Evolutionary conservation across 2,888 invertebrate genomes (phyloP).

Genomic region (Graphium colonna): DNA sequence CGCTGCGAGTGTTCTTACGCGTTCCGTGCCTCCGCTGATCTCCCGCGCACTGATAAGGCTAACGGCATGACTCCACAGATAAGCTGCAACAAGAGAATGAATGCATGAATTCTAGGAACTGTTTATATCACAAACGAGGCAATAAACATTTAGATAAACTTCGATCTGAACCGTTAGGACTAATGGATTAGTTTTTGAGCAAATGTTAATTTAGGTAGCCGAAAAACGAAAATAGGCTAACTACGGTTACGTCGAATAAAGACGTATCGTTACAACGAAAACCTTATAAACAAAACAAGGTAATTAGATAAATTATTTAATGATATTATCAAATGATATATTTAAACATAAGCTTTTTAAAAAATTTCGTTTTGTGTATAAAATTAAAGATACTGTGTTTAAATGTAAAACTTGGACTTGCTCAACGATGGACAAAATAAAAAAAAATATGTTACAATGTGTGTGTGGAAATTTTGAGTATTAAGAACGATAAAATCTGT

Average conservation of each 20-base stretch:
- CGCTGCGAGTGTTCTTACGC: conserved; percentile 20
- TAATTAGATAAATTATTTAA: not conserved
- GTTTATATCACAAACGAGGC: conserved; percentile 2
- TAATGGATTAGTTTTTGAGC: not conserved
- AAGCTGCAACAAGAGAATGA: conserved; percentile 57
- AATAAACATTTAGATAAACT: conserved; percentile 13
- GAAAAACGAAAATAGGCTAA: conserved; percentile 5
- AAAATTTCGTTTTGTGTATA: too few species aligned
- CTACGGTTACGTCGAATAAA: not conserved
- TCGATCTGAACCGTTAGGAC: not conserved
- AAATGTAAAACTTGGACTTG: too few species aligned
- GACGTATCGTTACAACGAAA: too few species aligned
- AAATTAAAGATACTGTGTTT: too few species aligned
- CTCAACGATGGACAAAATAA: too few species aligned
- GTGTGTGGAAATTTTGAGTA: too few species aligned
- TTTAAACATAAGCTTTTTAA: too few species aligned
- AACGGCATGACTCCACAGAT: conserved; percentile 64
- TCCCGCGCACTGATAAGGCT: conserved; percentile 51
- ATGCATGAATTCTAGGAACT: conserved; percentile 29
- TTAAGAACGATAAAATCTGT: too few species aligned
- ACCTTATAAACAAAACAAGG: too few species aligned
- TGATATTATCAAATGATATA: too few species aligned
- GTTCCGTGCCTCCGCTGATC: conserved; percentile 38
- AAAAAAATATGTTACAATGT: too few species aligned
- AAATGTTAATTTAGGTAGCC: not conserved